Conservation (phyloP, 1,140 invertebrate genomes). For the Ips nitidus region DNA sequence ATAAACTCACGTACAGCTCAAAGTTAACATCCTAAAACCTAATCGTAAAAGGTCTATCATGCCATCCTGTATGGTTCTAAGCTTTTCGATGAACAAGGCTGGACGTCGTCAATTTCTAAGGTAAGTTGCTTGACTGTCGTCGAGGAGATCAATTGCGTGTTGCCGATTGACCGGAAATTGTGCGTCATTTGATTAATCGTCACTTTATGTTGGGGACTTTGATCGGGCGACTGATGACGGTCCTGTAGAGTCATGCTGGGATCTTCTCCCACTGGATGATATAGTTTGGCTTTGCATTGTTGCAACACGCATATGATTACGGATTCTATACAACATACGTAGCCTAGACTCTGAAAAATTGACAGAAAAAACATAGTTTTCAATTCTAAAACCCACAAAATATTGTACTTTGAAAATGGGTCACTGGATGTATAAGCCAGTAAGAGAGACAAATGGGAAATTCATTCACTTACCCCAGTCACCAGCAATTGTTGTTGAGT, state of each 20-base stretch:
- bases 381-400: background rate
- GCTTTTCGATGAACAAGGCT: constrained; percentile 52
- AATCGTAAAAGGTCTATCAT: constrained; percentile 40
- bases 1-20: background rate
- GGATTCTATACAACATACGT: constrained; percentile 50
- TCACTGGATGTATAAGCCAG: background rate
- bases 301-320: constrained; percentile 48
- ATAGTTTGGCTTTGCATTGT: constrained; percentile 45
- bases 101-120: constrained; percentile 49
- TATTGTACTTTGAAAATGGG: background rate
- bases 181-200: constrained; percentile 48
- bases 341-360: constrained; percentile 50
- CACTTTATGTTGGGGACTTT: constrained; percentile 43
- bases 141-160: constrained; percentile 42
- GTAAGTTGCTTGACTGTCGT: constrained; percentile 48
- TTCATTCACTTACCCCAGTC: constrained; percentile 47
- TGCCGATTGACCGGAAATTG: constrained; percentile 51
- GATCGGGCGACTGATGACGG: constrained; percentile 41
- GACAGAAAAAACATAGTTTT: constrained; percentile 7
- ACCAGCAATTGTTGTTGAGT: constrained; percentile 51
- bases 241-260: constrained; percentile 50
- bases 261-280: constrained; percentile 51
- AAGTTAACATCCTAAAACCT: background rate
- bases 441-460: background rate
- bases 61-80: constrained; percentile 43